Evolutionary conservation across 2,888 invertebrate genomes (phyloP).

Genomic region (Tipula unca): DNA sequence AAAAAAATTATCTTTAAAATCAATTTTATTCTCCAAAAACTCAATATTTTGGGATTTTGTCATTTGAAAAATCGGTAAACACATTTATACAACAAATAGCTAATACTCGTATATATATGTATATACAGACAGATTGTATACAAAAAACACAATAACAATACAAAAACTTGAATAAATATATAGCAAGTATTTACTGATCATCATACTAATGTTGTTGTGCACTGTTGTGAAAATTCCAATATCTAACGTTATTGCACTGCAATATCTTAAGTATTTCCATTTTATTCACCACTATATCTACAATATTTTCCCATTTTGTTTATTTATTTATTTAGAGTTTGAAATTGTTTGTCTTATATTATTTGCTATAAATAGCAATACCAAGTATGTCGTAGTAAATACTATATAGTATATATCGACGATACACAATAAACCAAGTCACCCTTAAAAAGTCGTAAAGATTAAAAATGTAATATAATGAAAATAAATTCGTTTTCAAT

Average conservation of each 20-base stretch:
- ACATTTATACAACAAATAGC: background rate
- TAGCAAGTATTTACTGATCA: background rate
- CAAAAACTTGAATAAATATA: conserved; percentile 2
- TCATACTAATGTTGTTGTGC: background rate
- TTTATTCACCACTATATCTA: background rate
- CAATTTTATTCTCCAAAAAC: background rate
- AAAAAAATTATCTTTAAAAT: background rate
- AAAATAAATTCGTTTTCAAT: background rate
- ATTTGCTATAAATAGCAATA: background rate
- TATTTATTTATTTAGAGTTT: background rate
- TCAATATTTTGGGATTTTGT: background rate
- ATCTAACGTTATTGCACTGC: background rate
- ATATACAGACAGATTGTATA: background rate
- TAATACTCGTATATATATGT: background rate
- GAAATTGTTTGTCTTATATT: background rate
- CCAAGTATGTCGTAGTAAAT: background rate
- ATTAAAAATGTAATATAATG: background rate
- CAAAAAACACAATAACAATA: background rate
- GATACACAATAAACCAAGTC: background rate
- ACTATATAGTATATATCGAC: background rate
- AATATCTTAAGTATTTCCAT: background rate
- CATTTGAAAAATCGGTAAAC: background rate
- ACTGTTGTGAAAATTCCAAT: background rate
- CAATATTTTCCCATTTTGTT: background rate
- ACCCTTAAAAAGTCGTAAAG: background rate